phyloP scores from a whole-genome alignment of 2,797 vertebrate species.

The Rhinatrema bivittatum region DNA sequence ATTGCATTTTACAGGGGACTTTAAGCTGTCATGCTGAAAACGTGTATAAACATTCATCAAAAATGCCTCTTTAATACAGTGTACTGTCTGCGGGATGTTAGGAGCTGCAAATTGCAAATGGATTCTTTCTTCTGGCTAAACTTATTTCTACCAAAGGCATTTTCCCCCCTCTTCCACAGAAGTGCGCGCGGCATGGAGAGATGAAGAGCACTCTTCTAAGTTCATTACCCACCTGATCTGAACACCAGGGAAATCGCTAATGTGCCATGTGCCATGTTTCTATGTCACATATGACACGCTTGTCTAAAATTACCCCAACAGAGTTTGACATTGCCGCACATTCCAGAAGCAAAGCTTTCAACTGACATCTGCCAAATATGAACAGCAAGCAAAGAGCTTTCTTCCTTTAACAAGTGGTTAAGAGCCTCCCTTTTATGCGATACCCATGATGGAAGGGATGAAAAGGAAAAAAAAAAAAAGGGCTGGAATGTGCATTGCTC shows the following conservation, averaged over 20 bases:
- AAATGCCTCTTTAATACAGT: conserved; percentile 97
- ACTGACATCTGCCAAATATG: conserved; percentile 67
- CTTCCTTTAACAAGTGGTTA: conserved; percentile 64
- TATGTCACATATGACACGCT: conserved; percentile 80
- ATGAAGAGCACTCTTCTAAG: conserved; percentile 82
- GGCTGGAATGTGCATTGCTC: conserved; percentile 27
- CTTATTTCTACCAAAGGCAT: conserved; percentile 77
- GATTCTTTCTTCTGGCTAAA: conserved; percentile 92
- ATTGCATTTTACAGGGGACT: conserved; percentile 75
- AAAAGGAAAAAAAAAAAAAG: conserved; percentile 67
- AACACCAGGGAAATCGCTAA: conserved; percentile 82
- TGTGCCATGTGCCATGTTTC: conserved; percentile 79
- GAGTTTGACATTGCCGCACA: conserved; percentile 76
- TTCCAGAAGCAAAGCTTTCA: conserved; percentile 68
- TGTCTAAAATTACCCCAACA: conserved; percentile 83
- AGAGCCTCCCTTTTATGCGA: conserved; percentile 76
- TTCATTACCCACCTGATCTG: conserved; percentile 80
- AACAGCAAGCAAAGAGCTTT: conserved; percentile 64
- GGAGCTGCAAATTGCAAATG: conserved; percentile 95
- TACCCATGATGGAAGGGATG: conserved; percentile 62
- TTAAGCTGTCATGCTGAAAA: conserved; percentile 80
- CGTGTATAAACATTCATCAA: conserved; percentile 98
- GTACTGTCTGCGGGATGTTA: conserved; percentile 96
- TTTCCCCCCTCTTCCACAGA: conserved; percentile 69
- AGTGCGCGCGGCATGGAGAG: conserved; percentile 70